Percentiles rank a stretch among this genome's conserved stretches.
phyloP scores from a whole-genome alignment of 1,140 invertebrate genomes.

The Physella acuta region DNA sequence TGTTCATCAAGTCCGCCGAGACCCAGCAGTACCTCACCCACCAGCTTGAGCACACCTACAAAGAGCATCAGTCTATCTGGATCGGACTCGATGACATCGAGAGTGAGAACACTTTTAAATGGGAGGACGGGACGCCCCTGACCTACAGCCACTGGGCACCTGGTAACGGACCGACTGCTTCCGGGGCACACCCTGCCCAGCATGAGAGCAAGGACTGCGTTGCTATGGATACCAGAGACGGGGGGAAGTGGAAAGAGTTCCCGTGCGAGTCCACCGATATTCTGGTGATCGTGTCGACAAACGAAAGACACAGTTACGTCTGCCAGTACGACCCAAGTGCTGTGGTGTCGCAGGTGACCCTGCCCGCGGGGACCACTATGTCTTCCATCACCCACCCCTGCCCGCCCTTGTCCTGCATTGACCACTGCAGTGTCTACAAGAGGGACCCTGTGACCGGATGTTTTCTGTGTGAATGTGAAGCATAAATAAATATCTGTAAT shows the following conservation, averaged over 20 bases:
- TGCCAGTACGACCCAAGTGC: neutral
- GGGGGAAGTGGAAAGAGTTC: neutral
- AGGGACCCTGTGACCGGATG: too few species aligned
- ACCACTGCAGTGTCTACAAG: too few species aligned
- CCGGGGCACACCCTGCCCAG: too few species aligned
- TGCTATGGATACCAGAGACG: neutral
- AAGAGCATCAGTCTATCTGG: neutral
- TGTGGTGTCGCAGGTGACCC: neutral
- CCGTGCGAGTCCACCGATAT: neutral
- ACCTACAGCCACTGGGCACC: conserved; percentile 1
- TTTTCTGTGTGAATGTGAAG: too few species aligned
- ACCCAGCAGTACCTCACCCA: neutral
- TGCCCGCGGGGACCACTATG: too few species aligned
- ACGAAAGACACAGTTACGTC: neutral
- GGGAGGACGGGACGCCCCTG: neutral
- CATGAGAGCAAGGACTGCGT: neutral
- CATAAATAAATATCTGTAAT: too few species aligned
- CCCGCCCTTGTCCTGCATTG: too few species aligned
- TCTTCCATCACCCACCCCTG: too few species aligned
- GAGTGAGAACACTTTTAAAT: neutral
- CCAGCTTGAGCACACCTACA: neutral
- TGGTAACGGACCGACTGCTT: neutral
- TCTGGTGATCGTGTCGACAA: neutral
- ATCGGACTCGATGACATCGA: neutral
- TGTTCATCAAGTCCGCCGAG: neutral